phyloP scores from a whole-genome alignment of 2,888 invertebrate genomes.

The Agonopterix heracliana region DNA sequence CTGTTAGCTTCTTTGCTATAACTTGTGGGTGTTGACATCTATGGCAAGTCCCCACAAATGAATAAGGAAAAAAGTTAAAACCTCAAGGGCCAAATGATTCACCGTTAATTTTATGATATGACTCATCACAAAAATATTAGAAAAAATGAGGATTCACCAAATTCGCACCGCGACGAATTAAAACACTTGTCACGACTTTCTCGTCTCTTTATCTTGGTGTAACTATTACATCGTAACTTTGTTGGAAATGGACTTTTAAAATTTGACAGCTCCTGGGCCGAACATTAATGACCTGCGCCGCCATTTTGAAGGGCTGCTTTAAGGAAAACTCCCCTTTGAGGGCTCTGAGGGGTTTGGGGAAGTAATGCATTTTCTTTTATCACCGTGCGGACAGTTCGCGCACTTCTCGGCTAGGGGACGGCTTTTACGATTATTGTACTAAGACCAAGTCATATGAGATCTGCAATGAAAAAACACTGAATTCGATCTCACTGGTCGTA shows the following conservation, averaged over 20 bases:
- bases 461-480: slow-evolving; percentile 45
- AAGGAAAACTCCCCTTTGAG: slow-evolving; percentile 49
- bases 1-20: no score
- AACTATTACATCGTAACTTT: slow-evolving; percentile 36
- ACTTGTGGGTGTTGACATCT: no score
- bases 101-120: no score
- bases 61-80: no score
- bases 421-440: slow-evolving; percentile 71
- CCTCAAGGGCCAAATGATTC: no score
- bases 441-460: slow-evolving; percentile 47
- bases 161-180: slow-evolving; percentile 5
- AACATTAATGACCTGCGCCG: slow-evolving; percentile 61
- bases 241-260: slow-evolving; percentile 60
- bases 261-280: slow-evolving; percentile 50
- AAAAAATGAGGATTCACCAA: no score
- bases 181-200: slow-evolving; percentile 27
- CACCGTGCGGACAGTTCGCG: slow-evolving; percentile 65
- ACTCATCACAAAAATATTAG: no score
- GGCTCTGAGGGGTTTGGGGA: slow-evolving; percentile 49
- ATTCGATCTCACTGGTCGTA: slow-evolving; percentile 40
- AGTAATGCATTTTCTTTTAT: slow-evolving; percentile 75
- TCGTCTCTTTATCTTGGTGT: slow-evolving; percentile 29
- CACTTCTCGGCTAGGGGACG: slow-evolving; percentile 59
- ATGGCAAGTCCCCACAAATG: no score
- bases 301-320: slow-evolving; percentile 64